Evolutionary conservation across 2,888 invertebrate genomes (phyloP), one percentile per base, ranked within the genome.

Genomic region (Sphaeridia pumilis): DNA sequence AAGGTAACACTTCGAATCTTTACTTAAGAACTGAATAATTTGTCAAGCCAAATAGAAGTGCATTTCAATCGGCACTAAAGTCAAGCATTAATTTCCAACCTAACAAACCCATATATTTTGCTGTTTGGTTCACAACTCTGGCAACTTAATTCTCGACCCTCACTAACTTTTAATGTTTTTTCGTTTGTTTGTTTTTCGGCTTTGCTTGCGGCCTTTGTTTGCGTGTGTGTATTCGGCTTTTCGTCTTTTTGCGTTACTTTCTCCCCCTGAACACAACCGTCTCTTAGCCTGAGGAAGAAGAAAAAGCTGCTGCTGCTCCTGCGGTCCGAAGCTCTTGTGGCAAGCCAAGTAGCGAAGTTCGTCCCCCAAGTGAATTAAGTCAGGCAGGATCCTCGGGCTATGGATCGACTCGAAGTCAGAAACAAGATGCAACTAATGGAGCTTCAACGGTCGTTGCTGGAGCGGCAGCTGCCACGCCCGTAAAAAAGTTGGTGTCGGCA

Each of bases 1-100:
- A 90, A 90, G 86, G 90, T 90, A 81, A 73, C 69, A 24, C 31
- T 42, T 50, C 27, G 31, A 31, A n/a, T n/a, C n/a, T 31, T 31
- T 31, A 31, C 7, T 31, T 7, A 31, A 31, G 31, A 31, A 10
- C 14, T 31, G 31, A 31, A n/a, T n/a, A n/a, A n/a, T n/a, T n/a
- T n/a, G n/a, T n/a, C n/a, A n/a, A n/a, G n/a, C n/a, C n/a, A n/a
- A n/a, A n/a, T n/a, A n/a, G n/a, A n/a, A n/a, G n/a, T n/a, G n/a
- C n/a, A n/a, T n/a, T n/a, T n/a, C n/a, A n/a, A n/a, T n/a, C n/a
- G n/a, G n/a, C n/a, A n/a, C n/a, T n/a, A n/a, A n/a, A n/a, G n/a
- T n/a, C n/a, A n/a, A n/a, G n/a, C n/a, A n/a, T n/a, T n/a, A n/a
- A n/a, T n/a, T n/a, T n/a, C n/a, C n/a, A n/a, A n/a, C n/a, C n/a